phyloP scores from a whole-genome alignment of 2,113 vertebrate genomes.

The Lepidothrix coronata region DNA sequence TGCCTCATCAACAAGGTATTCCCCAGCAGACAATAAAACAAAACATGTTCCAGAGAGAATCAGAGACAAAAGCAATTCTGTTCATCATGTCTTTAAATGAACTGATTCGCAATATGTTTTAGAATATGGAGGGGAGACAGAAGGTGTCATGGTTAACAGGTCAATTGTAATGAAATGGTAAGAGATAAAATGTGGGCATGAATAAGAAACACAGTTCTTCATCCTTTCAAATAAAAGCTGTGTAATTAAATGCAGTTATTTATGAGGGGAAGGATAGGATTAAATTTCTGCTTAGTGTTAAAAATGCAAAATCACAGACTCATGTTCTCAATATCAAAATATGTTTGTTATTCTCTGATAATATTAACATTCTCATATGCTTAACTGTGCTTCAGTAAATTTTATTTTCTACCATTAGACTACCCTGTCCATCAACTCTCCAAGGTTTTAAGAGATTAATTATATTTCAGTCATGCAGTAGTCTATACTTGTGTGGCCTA shows the following conservation, averaged over 20 bases:
- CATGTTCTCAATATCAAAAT: slow-evolving; percentile 35
- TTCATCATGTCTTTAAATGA: not conserved
- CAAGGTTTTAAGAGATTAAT: slow-evolving; percentile 7
- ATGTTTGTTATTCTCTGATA: slow-evolving; percentile 45
- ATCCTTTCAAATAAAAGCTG: not conserved
- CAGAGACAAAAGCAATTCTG: not conserved
- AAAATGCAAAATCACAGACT: slow-evolving; percentile 20
- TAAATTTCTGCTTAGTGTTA: slow-evolving; percentile 8
- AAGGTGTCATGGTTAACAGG: not conserved
- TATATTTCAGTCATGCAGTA: slow-evolving; percentile 33
- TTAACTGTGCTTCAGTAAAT: slow-evolving; percentile 41
- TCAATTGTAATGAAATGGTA: not conserved
- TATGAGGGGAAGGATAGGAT: not conserved
- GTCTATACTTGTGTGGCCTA: not conserved
- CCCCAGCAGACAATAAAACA: not conserved
- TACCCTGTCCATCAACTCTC: not conserved
- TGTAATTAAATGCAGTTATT: not conserved
- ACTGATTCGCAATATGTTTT: not conserved
- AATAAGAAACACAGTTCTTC: not conserved
- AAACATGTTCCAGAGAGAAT: not conserved
- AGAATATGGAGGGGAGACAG: not conserved
- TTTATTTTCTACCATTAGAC: slow-evolving; percentile 45
- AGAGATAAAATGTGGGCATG: not conserved
- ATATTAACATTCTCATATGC: slow-evolving; percentile 18
- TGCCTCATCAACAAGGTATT: not conserved